Percentiles rank a stretch among this genome's conserved stretches.
phyloP scores from a whole-genome alignment of 2,888 invertebrate genomes.

The Cantharis flavilabris region DNA sequence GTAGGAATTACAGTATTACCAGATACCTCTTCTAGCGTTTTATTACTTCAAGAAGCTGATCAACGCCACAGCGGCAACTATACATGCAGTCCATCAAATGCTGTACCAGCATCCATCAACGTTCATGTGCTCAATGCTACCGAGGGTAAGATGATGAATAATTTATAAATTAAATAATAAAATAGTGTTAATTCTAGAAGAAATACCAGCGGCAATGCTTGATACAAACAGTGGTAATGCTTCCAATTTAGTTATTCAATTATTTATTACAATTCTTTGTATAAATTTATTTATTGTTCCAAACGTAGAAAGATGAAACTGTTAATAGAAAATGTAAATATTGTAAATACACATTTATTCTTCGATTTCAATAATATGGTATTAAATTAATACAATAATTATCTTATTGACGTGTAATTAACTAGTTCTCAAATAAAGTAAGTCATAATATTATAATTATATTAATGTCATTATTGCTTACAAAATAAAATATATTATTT shows the following conservation, averaged over 20 bases:
- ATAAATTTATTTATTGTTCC: conserved; percentile 1
- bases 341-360: neutral
- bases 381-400: neutral
- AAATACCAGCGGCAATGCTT: conserved; percentile 75
- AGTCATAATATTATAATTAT: neutral
- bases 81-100: conserved; percentile 71
- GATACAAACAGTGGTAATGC: conserved; percentile 61
- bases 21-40: conserved; percentile 62
- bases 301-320: conserved; percentile 7
- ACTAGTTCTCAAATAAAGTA: neutral
- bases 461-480: neutral
- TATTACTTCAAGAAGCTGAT: conserved; percentile 67
- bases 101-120: conserved; percentile 66
- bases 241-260: conserved; percentile 26
- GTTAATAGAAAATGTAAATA: conserved; percentile 5
- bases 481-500: neutral
- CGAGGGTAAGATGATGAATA: conserved; percentile 47
- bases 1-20: conserved; percentile 59
- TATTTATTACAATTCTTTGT: neutral
- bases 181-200: conserved; percentile 59
- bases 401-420: neutral
- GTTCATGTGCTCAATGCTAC: conserved; percentile 72
- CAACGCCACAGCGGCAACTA: conserved; percentile 68
- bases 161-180: neutral
- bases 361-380: neutral